Evolutionary conservation across 2,797 vertebrate species (phyloP).

Genomic region (Nyctalus aviator): DNA sequence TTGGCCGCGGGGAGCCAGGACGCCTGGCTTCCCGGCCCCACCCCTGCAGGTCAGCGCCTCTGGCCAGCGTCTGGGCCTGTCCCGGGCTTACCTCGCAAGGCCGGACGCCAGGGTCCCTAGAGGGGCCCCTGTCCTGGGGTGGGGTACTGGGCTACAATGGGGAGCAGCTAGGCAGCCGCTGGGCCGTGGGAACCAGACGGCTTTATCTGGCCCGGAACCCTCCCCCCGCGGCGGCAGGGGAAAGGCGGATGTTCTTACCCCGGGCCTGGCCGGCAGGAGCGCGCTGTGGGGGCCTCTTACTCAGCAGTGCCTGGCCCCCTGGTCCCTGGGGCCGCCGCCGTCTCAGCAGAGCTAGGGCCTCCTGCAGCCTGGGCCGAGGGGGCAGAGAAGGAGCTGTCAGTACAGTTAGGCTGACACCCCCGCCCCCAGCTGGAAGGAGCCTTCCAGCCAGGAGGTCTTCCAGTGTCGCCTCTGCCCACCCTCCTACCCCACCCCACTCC

Average conservation of each 20-base stretch:
- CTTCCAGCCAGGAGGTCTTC: not conserved
- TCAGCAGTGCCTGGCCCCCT: slow-evolving; percentile 63
- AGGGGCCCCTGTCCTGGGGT: slow-evolving; percentile 66
- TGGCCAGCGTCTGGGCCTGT: slow-evolving; percentile 75
- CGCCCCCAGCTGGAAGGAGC: not conserved
- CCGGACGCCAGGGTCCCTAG: slow-evolving; percentile 76
- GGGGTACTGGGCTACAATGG: slow-evolving; percentile 51
- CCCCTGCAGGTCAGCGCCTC: slow-evolving; percentile 78
- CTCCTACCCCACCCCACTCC: not conserved
- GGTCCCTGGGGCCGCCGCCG: slow-evolving; percentile 71
- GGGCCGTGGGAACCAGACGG: slow-evolving; percentile 83
- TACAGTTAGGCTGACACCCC: not conserved
- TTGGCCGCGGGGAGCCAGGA: slow-evolving; percentile 68
- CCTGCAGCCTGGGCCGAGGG: slow-evolving; percentile 71
- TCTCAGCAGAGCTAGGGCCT: slow-evolving; percentile 78
- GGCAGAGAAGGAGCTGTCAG: slow-evolving; percentile 40
- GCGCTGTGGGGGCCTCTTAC: slow-evolving; percentile 70
- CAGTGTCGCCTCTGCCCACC: not conserved
- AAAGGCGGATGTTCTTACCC: slow-evolving; percentile 82
- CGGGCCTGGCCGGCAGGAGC: slow-evolving; percentile 62
- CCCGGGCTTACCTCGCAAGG: slow-evolving; percentile 75
- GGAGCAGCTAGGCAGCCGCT: slow-evolving; percentile 60
- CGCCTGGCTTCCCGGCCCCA: slow-evolving; percentile 79
- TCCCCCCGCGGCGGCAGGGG: slow-evolving; percentile 42
- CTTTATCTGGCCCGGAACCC: slow-evolving; percentile 81